phyloP scores from a whole-genome alignment of 2,113 vertebrate species.

The Pachyramphus minor region DNA sequence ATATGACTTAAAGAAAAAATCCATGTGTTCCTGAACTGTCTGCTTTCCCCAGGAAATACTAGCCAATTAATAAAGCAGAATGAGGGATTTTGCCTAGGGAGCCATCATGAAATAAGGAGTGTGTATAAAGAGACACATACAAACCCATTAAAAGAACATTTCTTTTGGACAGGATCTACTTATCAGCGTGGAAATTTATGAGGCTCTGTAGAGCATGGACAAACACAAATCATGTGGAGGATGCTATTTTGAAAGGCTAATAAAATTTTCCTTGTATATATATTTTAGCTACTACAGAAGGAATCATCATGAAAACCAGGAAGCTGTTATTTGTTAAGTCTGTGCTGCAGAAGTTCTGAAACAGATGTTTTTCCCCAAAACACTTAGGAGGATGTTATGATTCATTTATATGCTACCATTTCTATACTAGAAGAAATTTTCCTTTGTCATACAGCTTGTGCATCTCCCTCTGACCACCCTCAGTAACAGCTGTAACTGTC shows the following conservation, averaged over 20 bases:
- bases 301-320: not conserved
- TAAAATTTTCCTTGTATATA: not conserved
- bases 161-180: slow-evolving; percentile 39
- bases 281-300: not conserved
- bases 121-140: not conserved
- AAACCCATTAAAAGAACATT: slow-evolving; percentile 26
- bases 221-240: not conserved
- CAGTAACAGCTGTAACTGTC: not conserved
- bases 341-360: not conserved
- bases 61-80: slow-evolving; percentile 40
- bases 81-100: slow-evolving; percentile 20
- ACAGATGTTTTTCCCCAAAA: not conserved
- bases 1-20: not conserved
- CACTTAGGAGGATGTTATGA: not conserved
- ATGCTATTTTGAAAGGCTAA: not conserved
- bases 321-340: not conserved
- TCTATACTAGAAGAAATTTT: not conserved
- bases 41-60: slow-evolving; percentile 14
- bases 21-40: not conserved
- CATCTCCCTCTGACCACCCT: not conserved
- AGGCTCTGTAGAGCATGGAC: not conserved
- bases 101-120: not conserved
- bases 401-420: not conserved
- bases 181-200: not conserved
- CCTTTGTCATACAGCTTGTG: not conserved